phyloP scores from a whole-genome alignment of 92 coral and sea anemone species.

The Heteractis magnifica region DNA sequence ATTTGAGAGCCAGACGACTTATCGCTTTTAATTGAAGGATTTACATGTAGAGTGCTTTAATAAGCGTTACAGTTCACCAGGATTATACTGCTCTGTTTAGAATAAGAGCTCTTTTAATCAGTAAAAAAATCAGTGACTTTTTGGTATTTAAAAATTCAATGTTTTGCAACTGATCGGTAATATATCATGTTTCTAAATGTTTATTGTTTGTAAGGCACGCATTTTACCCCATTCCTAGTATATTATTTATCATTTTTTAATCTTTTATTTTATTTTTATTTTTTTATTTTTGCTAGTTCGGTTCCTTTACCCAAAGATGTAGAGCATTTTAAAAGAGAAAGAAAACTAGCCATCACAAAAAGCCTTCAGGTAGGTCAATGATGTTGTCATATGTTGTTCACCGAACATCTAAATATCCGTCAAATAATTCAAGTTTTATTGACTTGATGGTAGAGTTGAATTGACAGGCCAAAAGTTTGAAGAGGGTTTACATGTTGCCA shows the following conservation, averaged over 20 bases:
- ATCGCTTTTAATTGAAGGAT: not conserved
- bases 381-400: not conserved
- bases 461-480: too few relatives aligned
- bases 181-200: not conserved
- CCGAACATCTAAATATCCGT: too few relatives aligned
- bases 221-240: not conserved
- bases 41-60: too few relatives aligned
- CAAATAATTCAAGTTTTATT: too few relatives aligned
- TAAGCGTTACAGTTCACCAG: not conserved
- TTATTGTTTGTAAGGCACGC: not conserved
- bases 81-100: not conserved
- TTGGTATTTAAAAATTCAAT: not conserved
- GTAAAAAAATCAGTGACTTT: not conserved
- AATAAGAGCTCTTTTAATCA: not conserved
- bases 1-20: not conserved
- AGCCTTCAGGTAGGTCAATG: constrained; percentile 72
- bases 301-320: constrained; percentile 96
- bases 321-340: constrained; percentile 88
- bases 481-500: too few relatives aligned
- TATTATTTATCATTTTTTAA: not conserved
- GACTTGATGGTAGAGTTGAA: too few relatives aligned
- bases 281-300: constrained; percentile 48
- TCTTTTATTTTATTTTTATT: not conserved
- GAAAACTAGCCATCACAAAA: constrained; percentile 83
- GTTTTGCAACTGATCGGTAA: not conserved